Evolutionary conservation across 2,888 invertebrate species (phyloP).

Genomic region (Melinaea marsaeus): DNA sequence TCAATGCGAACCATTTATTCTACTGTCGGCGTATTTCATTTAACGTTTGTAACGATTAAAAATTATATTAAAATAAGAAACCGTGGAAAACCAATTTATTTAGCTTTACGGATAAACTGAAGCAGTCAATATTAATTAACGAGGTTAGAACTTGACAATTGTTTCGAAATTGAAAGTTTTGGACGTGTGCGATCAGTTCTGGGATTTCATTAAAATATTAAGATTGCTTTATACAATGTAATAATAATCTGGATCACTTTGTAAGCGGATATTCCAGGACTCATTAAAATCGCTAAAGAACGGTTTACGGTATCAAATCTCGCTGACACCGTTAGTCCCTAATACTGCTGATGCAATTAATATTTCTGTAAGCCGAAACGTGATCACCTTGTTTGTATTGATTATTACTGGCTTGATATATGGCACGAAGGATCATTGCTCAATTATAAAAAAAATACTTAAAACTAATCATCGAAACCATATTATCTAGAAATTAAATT

Average conservation of each 20-base stretch:
- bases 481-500: too few species aligned
- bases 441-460: too few species aligned
- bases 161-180: constrained; percentile 35
- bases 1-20: constrained; percentile 3
- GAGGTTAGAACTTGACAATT: constrained; percentile 27
- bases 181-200: constrained; percentile 29
- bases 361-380: constrained; percentile 14
- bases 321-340: constrained; percentile 27
- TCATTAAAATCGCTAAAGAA: constrained; percentile 47
- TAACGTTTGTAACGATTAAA: too few species aligned
- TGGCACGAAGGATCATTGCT: too few species aligned
- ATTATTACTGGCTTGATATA: constrained; percentile 8
- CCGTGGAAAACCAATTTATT: constrained; percentile 7
- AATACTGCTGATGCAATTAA: constrained; percentile 30
- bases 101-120: constrained; percentile 10
- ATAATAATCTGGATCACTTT: constrained; percentile 44
- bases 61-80: constrained; percentile 1
- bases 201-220: constrained; percentile 43
- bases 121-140: constrained; percentile 25
- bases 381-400: constrained; percentile 21
- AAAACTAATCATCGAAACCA: too few species aligned
- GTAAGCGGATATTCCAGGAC: neutral
- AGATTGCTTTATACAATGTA: constrained; percentile 39
- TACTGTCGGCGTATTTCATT: neutral
- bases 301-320: constrained; percentile 21